Conservation (phyloP, 2,888 invertebrate species). For the Cotesia congregata region DNA sequence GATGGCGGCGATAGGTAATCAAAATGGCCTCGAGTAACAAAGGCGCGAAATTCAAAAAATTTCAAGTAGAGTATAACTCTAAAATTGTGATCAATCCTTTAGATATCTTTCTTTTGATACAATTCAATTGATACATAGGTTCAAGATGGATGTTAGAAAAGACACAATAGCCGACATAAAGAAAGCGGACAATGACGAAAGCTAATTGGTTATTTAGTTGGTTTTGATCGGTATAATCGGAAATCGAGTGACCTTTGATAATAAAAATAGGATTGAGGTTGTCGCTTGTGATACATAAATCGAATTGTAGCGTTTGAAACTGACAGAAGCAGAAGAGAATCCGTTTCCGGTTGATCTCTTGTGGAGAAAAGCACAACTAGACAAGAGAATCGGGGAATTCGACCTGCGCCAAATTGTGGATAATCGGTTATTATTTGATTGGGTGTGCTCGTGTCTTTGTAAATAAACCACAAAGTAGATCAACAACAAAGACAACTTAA, state of each 20-base stretch:
- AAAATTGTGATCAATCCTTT: no score
- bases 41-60: no score
- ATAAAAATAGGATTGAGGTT: conserved; percentile 4
- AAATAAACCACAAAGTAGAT: conserved; percentile 21
- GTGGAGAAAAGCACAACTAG: not conserved
- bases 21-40: no score
- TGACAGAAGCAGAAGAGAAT: conserved; percentile 9
- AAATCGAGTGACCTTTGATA: conserved; percentile 12
- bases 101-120: no score
- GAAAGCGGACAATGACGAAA: conserved; percentile 38
- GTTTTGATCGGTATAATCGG: conserved; percentile 16
- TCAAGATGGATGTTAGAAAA: no score
- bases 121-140: no score
- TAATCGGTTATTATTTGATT: conserved; percentile 12
- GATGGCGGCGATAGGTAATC: no score
- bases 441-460: conserved; percentile 24
- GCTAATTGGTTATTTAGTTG: conserved; percentile 18
- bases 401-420: not conserved
- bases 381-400: not conserved
- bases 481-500: not conserved
- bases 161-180: not conserved
- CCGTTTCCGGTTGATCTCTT: conserved; percentile 10
- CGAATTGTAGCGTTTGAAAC: not conserved
- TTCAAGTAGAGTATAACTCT: no score
- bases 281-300: conserved; percentile 7